These are phyloP conservation scores for Tipula lateralis DNA, from an alignment of 2,888 invertebrate genomes.

Conservation along the genomic window DNA sequence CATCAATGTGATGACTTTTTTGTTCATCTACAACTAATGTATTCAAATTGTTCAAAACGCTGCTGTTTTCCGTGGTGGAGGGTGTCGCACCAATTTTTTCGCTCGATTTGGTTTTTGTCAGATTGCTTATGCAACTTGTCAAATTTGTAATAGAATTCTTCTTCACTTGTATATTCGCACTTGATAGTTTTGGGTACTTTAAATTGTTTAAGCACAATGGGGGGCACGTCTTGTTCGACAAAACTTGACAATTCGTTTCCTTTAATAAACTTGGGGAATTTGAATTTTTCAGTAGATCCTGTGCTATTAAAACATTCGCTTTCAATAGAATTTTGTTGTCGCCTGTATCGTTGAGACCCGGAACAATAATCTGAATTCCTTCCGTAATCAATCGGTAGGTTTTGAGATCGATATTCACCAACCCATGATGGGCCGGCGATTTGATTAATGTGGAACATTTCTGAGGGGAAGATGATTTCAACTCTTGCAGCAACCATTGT, in stretches of 20 bases:
- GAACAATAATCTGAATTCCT: background rate
- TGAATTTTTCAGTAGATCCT: background rate
- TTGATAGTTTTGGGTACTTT: background rate
- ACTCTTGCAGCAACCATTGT: slow-evolving; percentile 12
- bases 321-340: background rate
- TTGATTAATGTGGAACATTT: background rate
- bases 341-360: background rate
- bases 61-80: background rate
- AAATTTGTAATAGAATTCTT: background rate
- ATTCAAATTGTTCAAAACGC: background rate
- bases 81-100: background rate
- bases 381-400: slow-evolving; percentile 8
- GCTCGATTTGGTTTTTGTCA: background rate
- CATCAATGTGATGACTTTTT: background rate
- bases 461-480: background rate
- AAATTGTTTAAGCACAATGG: background rate
- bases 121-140: background rate
- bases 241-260: background rate
- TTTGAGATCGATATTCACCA: background rate
- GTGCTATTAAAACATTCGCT: background rate
- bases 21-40: background rate
- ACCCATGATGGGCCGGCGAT: background rate
- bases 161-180: background rate
- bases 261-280: background rate
- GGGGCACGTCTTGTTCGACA: background rate